Conservation (phyloP, 2,888 invertebrate species). For the Sacculina carcini region DNA sequence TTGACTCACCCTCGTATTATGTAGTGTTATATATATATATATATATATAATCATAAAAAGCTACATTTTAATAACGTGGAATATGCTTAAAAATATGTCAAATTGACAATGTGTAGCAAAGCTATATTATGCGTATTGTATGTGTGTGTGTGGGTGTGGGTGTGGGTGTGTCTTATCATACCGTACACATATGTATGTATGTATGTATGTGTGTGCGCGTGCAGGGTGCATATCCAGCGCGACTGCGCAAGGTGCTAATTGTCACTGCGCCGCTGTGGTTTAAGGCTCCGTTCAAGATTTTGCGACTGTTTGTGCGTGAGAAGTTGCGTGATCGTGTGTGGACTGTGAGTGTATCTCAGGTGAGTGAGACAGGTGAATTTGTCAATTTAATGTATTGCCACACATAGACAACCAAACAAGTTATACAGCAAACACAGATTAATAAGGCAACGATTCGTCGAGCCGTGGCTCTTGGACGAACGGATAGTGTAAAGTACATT, state of each 20-base stretch:
- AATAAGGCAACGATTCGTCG: no score
- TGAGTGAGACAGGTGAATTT: no score
- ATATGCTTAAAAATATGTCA: neutral
- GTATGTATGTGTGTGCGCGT: no score
- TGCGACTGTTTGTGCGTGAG: conserved; percentile 78
- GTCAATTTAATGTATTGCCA: neutral
- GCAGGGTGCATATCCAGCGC: conserved; percentile 89
- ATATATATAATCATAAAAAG: neutral
- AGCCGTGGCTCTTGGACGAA: no score
- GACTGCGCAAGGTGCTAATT: conserved; percentile 84
- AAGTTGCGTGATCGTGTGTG: conserved; percentile 84
- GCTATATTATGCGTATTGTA: neutral
- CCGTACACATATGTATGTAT: no score
- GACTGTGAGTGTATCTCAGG: conserved; percentile 32
- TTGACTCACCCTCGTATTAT: no score
- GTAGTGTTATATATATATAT: neutral
- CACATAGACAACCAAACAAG: neutral
- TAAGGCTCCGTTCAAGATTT: conserved; percentile 85
- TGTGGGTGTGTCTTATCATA: neutral
- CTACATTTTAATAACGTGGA: neutral
- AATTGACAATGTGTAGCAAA: neutral
- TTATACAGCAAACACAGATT: no score
- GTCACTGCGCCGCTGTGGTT: conserved; percentile 96
- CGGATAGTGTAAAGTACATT: no score
- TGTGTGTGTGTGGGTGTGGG: no score